Base-by-base conservation (phyloP, 35 echinoderm and acorn worm genomes). In the Eucidaris tribuloides region DNA sequence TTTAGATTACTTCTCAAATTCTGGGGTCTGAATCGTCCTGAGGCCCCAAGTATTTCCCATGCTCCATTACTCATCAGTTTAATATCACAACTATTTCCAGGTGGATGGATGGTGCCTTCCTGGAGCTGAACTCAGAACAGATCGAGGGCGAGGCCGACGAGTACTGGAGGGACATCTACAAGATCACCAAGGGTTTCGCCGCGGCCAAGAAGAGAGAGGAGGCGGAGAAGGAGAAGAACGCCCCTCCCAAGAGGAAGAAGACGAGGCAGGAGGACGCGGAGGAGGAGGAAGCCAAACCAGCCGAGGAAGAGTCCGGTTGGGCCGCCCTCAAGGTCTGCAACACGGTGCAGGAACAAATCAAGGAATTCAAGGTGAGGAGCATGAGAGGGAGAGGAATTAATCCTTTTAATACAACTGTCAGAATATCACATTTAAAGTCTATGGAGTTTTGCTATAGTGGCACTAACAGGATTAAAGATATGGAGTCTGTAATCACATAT, bases 131-230 rank as follows among this genome's bases (percentile, higher is more conserved):
- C 46, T 99, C 96, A 20, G 96, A 99, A 58, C 89, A 90, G 7
- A 99, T 93, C 42, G 91, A 93, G 28, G 82, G 80, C 6, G 96
- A 99, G 46, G 87, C 83, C 0, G 96, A 99, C 43, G 96, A 99
- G 30, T 99, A 86, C 80, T 93, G 90, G 91, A 82, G 96, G 68
- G 96, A 99, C 37, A 99, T 99, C 78, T 99, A 99, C 96, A 99
- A 99, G 81, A 99, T 87, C 43, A 99, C 90, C 64, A 93, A 99
- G 79, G 82, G 66, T 28, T 99, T 99, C 62, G 70, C 87, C 59
- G 71, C 78, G 31, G 74, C 79, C 40, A 93, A 93, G 72, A 99
- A 99, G 87, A 93, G 85, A 93, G 90, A 86, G 9, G 96, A 99
- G 45, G 96, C 96, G 60, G 96, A 99, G 74, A 99, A 92, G 41